Conservation (phyloP, 1,140 invertebrate genomes). For the Campoletis sonorensis region DNA sequence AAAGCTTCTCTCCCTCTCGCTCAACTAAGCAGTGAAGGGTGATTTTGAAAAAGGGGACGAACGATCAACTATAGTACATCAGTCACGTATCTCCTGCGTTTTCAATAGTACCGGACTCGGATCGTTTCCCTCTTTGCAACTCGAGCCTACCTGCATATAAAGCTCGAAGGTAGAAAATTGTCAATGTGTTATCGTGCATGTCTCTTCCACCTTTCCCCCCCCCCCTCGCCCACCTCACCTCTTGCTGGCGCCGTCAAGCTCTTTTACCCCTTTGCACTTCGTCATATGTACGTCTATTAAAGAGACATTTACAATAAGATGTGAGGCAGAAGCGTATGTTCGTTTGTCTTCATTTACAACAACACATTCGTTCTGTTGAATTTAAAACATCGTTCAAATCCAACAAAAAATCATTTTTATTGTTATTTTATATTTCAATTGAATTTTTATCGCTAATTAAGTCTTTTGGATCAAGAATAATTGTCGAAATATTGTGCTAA, state of each 20-base stretch:
- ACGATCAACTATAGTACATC: background rate
- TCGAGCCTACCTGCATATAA: constrained; percentile 35
- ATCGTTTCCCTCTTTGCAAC: constrained; percentile 43
- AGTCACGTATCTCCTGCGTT: constrained; percentile 37
- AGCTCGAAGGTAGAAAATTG: constrained; percentile 31
- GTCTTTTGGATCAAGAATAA: no score
- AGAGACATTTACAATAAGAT: no score
- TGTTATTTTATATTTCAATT: no score
- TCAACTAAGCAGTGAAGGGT: constrained; percentile 10
- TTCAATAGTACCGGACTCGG: constrained; percentile 36
- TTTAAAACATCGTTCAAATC: no score
- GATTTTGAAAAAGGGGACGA: background rate
- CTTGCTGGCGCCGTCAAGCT: background rate
- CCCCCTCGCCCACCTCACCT: background rate
- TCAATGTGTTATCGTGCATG: background rate
- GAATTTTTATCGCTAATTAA: no score
- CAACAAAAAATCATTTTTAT: no score
- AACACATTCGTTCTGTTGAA: no score
- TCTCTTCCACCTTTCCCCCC: background rate
- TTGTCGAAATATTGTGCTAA: no score
- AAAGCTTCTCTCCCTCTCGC: constrained; percentile 56
- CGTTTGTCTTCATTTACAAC: no score
- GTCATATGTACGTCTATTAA: background rate
- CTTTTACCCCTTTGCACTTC: background rate
- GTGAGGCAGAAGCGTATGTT: no score